These are phyloP conservation scores for Scatophagus argus DNA, from an alignment of 2,113 vertebrate species.

Conservation along the genomic window DNA sequence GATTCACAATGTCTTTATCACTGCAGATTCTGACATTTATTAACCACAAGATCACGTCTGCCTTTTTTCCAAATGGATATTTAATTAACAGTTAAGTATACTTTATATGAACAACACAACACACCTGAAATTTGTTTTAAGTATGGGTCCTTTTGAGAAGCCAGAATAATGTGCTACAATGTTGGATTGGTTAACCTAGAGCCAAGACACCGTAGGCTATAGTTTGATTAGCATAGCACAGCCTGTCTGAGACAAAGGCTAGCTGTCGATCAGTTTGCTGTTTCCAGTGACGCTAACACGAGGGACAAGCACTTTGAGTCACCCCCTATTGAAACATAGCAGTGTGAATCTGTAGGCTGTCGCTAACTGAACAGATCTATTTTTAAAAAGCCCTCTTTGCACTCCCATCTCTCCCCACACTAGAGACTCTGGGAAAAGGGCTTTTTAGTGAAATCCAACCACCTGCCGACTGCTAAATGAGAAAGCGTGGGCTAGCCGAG, in stretches of 20 bases:
- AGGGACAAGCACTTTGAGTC: conserved; percentile 59
- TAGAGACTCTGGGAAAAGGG: conserved; percentile 73
- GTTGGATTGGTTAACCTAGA: conserved; percentile 30
- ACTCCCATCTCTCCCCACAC: conserved; percentile 63
- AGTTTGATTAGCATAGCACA: conserved; percentile 38
- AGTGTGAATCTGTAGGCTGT: conserved; percentile 66
- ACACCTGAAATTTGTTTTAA: not conserved
- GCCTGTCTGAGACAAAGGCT: conserved; percentile 27
- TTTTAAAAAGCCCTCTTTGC: conserved; percentile 69
- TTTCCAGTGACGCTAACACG: conserved; percentile 49
- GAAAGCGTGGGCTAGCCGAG: conserved; percentile 79
- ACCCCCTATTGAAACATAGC: conserved; percentile 65
- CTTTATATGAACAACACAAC: not conserved
- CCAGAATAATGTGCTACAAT: conserved; percentile 14
- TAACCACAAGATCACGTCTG: not conserved
- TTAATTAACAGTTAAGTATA: not conserved
- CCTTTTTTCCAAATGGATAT: not conserved
- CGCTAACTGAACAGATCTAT: conserved; percentile 74
- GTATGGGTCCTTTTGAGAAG: conserved; percentile 2
- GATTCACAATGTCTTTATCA: not conserved
- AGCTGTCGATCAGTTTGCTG: conserved; percentile 49
- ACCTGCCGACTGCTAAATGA: conserved; percentile 82
- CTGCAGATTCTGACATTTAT: not conserved
- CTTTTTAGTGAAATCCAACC: conserved; percentile 82
- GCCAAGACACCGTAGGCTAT: conserved; percentile 31